These are phyloP conservation scores for Heteromormyrus szaboi DNA, from an alignment of 2,797 vertebrate genomes.

Conservation along the genomic window DNA sequence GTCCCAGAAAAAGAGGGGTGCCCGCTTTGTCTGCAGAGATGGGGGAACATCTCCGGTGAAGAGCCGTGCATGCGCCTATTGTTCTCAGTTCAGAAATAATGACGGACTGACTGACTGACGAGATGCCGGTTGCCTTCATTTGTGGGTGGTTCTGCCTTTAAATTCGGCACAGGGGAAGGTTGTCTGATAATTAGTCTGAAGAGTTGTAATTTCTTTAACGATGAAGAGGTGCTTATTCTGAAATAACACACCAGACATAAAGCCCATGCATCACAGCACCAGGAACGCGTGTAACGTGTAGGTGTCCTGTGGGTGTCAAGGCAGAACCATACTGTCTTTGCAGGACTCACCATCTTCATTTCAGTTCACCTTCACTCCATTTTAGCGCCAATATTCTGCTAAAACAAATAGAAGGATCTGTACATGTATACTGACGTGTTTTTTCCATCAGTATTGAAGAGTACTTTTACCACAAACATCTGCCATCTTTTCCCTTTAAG, in stretches of 20 bases:
- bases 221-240: not conserved
- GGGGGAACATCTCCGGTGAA: not conserved
- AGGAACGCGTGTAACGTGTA: not conserved
- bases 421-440: not conserved
- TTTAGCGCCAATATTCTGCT: not conserved
- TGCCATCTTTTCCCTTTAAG: not conserved
- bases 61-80: not conserved
- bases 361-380: not conserved
- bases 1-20: not conserved
- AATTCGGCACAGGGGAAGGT: not conserved
- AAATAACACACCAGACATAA: not conserved
- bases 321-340: not conserved
- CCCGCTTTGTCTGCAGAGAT: not conserved
- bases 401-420: not conserved
- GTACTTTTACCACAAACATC: not conserved
- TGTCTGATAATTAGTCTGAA: constrained; percentile 12
- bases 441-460: not conserved
- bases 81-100: constrained; percentile 1
- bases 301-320: not conserved
- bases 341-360: not conserved
- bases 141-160: constrained; percentile 1
- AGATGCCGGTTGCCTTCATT: not conserved
- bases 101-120: constrained; percentile 2
- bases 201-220: constrained; percentile 12
- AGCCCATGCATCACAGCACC: not conserved